Evolutionary conservation across 1,140 invertebrate genomes (phyloP).

Genomic region (Aphelenchoides avenae): DNA sequence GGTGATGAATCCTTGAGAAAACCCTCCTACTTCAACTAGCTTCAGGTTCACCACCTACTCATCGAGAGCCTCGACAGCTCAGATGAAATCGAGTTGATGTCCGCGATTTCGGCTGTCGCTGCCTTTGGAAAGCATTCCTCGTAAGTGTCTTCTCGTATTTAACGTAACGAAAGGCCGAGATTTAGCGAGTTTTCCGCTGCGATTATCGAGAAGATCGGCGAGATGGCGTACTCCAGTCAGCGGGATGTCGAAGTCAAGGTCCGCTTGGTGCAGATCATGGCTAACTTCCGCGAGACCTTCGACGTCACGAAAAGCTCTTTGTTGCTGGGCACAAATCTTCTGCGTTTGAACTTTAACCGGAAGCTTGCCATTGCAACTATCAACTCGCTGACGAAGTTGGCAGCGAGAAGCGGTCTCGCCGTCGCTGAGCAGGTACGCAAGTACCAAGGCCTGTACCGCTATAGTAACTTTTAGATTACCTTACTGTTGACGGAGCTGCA

Average conservation of each 20-base stretch:
- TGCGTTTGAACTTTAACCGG: constrained; percentile 9
- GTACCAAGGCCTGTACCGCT: not conserved
- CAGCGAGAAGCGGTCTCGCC: constrained; percentile 21
- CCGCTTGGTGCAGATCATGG: constrained; percentile 32
- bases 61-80: constrained; percentile 39
- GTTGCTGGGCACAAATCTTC: constrained; percentile 16
- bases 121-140: constrained; percentile 31
- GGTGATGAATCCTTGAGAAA: constrained; percentile 31
- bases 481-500: constrained; percentile 17
- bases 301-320: constrained; percentile 32
- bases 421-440: constrained; percentile 31
- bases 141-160: constrained; percentile 27
- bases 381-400: constrained; percentile 29
- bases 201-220: constrained; percentile 41
- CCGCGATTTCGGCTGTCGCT: constrained; percentile 35
- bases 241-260: constrained; percentile 20
- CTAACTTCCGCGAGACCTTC: constrained; percentile 30
- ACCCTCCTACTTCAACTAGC: too few species aligned
- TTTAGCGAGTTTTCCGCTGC: constrained; percentile 40
- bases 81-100: constrained; percentile 32
- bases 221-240: constrained; percentile 28
- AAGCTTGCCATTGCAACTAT: constrained; percentile 25
- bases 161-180: not conserved
- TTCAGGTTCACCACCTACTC: constrained; percentile 42
- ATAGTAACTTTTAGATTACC: constrained; percentile 17